Conservation (phyloP, 2,888 invertebrate species). For the Phyllotreta cruciferae region DNA sequence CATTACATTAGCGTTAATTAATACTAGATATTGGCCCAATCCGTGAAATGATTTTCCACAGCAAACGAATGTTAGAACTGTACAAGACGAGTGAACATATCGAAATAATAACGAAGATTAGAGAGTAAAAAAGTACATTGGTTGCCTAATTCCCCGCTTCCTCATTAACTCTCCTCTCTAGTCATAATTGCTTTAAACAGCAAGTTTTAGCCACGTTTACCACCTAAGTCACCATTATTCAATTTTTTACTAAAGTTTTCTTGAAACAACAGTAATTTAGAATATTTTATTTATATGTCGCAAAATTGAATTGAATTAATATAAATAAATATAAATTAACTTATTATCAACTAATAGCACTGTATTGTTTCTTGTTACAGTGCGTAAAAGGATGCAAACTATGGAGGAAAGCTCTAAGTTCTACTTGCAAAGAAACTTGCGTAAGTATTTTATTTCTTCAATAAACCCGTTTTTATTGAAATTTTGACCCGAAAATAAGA, state of each 20-base stretch:
- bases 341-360: not conserved
- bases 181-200: conserved; percentile 34
- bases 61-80: conserved; percentile 6
- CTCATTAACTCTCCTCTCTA: conserved; percentile 46
- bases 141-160: conserved; percentile 49
- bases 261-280: no score
- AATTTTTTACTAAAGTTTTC: not conserved
- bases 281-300: no score
- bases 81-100: conserved; percentile 3
- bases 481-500: no score
- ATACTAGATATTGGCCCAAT: no score
- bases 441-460: conserved; percentile 67
- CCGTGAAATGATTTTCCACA: not conserved
- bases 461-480: not conserved
- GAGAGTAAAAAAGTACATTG: conserved; percentile 39
- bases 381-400: conserved; percentile 80
- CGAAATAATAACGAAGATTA: conserved; percentile 30
- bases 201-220: conserved; percentile 36
- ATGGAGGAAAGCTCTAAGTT: conserved; percentile 78
- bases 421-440: conserved; percentile 80
- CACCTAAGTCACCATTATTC: not conserved
- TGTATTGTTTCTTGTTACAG: conserved; percentile 63
- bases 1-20: no score
- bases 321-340: no score
- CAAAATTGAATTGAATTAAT: no score